Conservation (phyloP, 2,797 vertebrate genomes). For the Eremophila alpestris region DNA sequence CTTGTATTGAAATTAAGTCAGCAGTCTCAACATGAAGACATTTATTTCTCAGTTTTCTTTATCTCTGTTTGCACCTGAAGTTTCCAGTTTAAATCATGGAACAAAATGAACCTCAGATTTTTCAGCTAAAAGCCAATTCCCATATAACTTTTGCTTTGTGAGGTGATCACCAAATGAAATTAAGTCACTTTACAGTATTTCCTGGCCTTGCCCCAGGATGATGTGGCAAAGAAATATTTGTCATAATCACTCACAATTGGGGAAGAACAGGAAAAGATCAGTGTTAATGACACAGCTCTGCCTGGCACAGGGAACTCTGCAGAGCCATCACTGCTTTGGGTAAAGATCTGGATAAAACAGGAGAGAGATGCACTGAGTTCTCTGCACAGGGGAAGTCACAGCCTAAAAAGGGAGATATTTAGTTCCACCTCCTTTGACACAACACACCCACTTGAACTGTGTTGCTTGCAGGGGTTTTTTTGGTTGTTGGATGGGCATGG, state of each 20-base stretch:
- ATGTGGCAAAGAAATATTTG: constrained; percentile 1
- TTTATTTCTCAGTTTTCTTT: not conserved
- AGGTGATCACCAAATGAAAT: not conserved
- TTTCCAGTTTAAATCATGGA: not conserved
- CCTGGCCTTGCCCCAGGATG: not conserved
- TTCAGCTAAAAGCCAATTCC: not conserved
- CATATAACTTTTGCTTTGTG: not conserved
- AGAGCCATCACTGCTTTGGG: not conserved
- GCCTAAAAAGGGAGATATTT: not conserved
- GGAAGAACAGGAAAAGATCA: not conserved
- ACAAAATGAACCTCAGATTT: not conserved
- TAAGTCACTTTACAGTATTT: not conserved
- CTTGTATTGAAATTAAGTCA: not conserved
- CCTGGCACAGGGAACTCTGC: not conserved
- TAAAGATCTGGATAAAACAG: rapidly evolving
- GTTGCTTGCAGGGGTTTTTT: not conserved
- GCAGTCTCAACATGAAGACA: not conserved
- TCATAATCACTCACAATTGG: not conserved
- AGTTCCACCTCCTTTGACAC: not conserved
- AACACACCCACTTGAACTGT: not conserved
- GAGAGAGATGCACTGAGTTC: not conserved
- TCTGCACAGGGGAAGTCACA: not conserved
- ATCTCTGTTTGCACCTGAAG: not conserved
- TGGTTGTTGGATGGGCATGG: not conserved
- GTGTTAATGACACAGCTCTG: not conserved